phyloP scores from a whole-genome alignment of 2,888 invertebrate species.

The Nycteola revayana region DNA sequence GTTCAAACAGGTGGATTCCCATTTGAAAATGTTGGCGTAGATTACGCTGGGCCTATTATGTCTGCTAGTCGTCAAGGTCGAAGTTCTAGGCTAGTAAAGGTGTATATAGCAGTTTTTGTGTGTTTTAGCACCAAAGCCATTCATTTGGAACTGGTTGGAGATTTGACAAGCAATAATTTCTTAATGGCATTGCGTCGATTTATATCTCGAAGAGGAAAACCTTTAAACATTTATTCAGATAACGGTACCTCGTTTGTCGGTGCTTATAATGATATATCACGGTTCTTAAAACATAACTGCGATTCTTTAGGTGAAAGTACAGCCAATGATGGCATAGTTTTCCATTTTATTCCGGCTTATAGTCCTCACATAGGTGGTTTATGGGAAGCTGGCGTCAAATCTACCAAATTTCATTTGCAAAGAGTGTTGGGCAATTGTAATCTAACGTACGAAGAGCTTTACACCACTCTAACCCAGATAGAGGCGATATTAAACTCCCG shows the following conservation, averaged over 20 bases:
- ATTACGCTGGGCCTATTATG: not conserved
- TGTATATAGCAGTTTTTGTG: constrained; percentile 1
- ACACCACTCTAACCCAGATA: constrained; percentile 1
- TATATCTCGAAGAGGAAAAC: constrained; percentile 3
- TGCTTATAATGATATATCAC: not conserved
- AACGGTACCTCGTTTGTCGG: constrained; percentile 5
- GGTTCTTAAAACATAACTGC: not conserved
- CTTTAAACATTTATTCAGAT: constrained; percentile 2
- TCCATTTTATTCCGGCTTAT: constrained; percentile 14
- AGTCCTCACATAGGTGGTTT: constrained; percentile 11
- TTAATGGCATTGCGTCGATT: constrained; percentile 1
- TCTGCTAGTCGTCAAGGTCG: constrained; percentile 1
- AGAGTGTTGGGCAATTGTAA: not conserved
- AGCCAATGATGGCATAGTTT: constrained; percentile 10
- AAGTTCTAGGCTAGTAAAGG: not conserved
- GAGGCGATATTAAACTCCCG: constrained; percentile 6
- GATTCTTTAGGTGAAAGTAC: constrained; percentile 4
- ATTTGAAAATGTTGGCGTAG: not conserved
- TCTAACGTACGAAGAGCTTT: constrained; percentile 2
- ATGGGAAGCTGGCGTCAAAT: too few relatives aligned
- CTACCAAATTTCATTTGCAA: not conserved
- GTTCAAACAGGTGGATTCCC: too few relatives aligned
- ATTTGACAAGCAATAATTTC: constrained; percentile 2
- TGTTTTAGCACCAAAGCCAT: not conserved
- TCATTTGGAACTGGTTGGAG: constrained; percentile 2